phyloP scores from a whole-genome alignment of 2,797 vertebrate species.

The Onychomys torridus region DNA sequence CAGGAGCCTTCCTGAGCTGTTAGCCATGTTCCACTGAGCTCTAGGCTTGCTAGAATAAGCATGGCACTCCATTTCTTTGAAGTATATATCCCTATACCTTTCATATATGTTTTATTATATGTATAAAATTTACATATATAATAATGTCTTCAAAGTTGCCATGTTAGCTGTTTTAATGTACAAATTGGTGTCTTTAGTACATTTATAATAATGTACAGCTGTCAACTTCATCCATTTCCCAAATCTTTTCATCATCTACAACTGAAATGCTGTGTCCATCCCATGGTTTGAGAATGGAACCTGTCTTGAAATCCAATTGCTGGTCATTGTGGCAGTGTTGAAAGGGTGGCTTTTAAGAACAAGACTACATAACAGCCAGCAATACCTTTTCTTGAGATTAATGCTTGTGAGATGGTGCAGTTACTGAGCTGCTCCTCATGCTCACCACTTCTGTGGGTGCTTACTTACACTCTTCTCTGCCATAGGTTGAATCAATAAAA shows the following conservation, averaged over 20 bases:
- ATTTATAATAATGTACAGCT: not conserved
- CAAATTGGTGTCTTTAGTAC: not conserved
- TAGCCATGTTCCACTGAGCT: not conserved
- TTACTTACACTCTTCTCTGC: not conserved
- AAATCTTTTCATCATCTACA: not conserved
- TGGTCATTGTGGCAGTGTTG: too few species aligned
- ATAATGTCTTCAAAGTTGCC: not conserved
- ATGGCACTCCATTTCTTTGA: not conserved
- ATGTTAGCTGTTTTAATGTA: not conserved
- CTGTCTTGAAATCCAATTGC: too few species aligned
- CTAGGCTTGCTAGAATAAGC: not conserved
- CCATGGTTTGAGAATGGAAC: not conserved
- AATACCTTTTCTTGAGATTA: not conserved
- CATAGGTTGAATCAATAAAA: rapidly evolving
- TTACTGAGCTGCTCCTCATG: rapidly evolving
- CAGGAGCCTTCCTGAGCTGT: rapidly evolving
- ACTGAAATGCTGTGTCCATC: not conserved
- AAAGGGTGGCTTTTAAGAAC: not conserved
- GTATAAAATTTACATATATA: not conserved
- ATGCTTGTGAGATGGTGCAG: too few species aligned
- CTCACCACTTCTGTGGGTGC: too few species aligned
- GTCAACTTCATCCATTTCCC: not conserved
- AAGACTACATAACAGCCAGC: not conserved
- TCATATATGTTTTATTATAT: not conserved
- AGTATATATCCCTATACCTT: not conserved